Evolutionary conservation across 2,888 invertebrate genomes (phyloP).

Genomic region (Entomobrya multifasciata): DNA sequence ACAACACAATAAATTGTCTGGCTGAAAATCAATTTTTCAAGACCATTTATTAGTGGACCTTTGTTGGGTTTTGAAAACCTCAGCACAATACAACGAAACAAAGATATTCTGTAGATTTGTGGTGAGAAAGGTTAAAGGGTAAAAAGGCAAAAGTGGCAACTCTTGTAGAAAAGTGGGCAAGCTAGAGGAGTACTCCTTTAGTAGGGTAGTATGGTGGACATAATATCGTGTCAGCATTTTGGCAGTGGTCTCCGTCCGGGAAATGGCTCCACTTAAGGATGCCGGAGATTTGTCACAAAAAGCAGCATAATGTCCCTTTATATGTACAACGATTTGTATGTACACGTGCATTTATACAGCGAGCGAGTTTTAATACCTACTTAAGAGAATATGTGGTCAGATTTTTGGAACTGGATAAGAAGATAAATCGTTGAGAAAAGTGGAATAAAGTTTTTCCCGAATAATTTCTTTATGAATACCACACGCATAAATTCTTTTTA

Average conservation of each 20-base stretch:
- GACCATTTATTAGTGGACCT: no score
- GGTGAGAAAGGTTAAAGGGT: constrained; percentile 64
- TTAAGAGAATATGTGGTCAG: not conserved
- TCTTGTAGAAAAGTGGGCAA: no score
- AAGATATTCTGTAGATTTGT: no score
- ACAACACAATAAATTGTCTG: no score
- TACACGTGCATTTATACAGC: not conserved
- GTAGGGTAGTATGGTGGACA: constrained; percentile 25
- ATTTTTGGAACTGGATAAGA: constrained; percentile 16
- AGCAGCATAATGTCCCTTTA: constrained; percentile 6
- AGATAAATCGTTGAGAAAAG: not conserved
- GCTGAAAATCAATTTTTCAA: no score
- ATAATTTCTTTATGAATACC: constrained; percentile 5
- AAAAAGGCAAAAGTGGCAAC: constrained; percentile 47
- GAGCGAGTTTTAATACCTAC: not conserved
- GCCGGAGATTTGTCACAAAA: constrained; percentile 76
- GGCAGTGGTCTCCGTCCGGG: constrained; percentile 67
- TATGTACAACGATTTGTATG: not conserved
- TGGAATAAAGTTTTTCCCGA: not conserved
- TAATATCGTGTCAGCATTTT: constrained; percentile 78
- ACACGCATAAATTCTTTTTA: constrained; percentile 1
- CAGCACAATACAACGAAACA: no score
- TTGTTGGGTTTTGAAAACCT: no score
- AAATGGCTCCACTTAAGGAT: constrained; percentile 74
- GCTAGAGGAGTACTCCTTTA: no score